A percentile compares a stretch with the other conserved stretches of the same genome.
Evolutionary conservation across 2,797 vertebrate genomes (phyloP).

Genomic region (Crocidura indochinensis): DNA sequence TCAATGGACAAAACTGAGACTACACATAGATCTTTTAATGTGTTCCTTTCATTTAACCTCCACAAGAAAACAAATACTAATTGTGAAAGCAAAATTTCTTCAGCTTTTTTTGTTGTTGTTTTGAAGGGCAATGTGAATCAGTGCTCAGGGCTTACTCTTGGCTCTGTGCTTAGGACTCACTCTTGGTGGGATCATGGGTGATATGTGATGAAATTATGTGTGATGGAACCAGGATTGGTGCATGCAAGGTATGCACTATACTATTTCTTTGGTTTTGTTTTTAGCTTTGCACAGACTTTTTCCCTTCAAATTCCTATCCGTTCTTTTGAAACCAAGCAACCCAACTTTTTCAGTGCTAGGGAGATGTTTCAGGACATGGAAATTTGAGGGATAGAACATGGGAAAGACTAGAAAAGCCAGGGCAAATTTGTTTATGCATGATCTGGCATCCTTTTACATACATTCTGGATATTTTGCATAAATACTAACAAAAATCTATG

Average conservation of each 20-base stretch:
- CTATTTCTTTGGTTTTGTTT: too few relatives aligned
- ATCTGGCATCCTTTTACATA: conserved; percentile 1
- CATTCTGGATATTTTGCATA: neutral
- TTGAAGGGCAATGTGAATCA: neutral
- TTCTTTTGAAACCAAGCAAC: neutral
- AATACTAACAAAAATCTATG: neutral
- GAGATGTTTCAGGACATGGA: neutral
- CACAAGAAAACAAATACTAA: neutral
- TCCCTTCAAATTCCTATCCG: neutral
- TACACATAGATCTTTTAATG: conserved; percentile 4
- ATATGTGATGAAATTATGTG: too few relatives aligned
- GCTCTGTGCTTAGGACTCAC: neutral
- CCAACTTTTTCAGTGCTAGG: neutral
- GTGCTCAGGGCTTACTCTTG: neutral
- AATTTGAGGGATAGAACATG: neutral
- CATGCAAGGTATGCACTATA: too few relatives aligned
- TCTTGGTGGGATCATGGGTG: neutral
- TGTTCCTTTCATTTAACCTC: neutral
- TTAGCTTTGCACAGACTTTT: neutral
- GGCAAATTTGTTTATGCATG: neutral
- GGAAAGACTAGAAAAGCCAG: conserved; percentile 1
- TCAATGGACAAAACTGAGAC: neutral
- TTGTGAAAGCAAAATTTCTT: neutral
- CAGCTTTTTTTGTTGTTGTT: neutral
- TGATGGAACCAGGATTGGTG: too few relatives aligned